Evolutionary conservation across 2,888 invertebrate genomes (phyloP), one percentile per base, ranked within the genome.

Genomic region (Lycaena phlaeas): DNA sequence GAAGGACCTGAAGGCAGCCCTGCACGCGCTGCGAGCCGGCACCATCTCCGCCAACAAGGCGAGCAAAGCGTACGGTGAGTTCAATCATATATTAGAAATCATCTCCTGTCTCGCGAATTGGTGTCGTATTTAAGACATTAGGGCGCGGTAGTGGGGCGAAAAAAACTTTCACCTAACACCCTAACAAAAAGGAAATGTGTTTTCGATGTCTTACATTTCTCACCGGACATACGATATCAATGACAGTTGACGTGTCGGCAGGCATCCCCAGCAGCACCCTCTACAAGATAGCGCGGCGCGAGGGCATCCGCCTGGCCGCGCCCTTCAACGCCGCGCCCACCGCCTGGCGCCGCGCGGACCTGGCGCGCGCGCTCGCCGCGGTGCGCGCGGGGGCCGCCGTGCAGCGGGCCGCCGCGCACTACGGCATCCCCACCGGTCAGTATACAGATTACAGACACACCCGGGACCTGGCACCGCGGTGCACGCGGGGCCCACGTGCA

Each of bases 291-390:
- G 95, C 95, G 18, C 88, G 95, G 49, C 89, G 94, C 57, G 95
- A 95, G 75, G 95, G 95, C 52, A 95, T 95, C 68, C 89, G 94
- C 40, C 79, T 95, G 61, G 93, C 95, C 36, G 94, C 94, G 44
- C 95, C 95, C 3, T 95, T 95, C 78, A 95, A 95, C 85, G 94
- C 95, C 38, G 94, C 94, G 49, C 95, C 95, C 25, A 94, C 94
- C 15, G 90, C 94, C 25, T 95, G 95, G 95, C 91, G 92, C 10
- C 92, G 93, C 25, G 92, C 92, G 50, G 94, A 95, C 75, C 86
- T 95, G 54, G 90, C 90, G 74, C 89, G 91, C 53, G 95, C 95
- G 46, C 86, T 95, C 41, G 92, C 92, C 64, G 88, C 93, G 50
- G 94, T 94, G 59, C 87, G 94, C 56, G 88, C 90, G 53, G 94